phyloP scores from a whole-genome alignment of 1,140 invertebrate species.

The Lordiphosa mommai region DNA sequence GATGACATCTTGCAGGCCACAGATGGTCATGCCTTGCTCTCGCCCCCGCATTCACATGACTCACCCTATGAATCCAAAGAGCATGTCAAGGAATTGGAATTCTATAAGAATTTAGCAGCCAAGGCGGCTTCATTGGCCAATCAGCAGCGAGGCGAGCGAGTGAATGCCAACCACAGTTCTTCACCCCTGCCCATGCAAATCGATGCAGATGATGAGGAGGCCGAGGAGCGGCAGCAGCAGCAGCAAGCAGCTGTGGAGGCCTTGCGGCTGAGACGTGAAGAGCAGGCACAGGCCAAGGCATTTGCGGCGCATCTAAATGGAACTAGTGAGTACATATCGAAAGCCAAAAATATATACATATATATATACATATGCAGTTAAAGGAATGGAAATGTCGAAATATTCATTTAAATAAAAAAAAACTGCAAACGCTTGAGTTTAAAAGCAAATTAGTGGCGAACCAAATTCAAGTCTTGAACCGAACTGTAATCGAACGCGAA shows the following conservation, averaged over 20 bases:
- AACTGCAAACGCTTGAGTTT: too few species aligned
- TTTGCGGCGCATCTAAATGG: slow-evolving; percentile 85
- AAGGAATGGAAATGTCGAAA: slow-evolving; percentile 25
- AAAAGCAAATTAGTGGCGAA: too few species aligned
- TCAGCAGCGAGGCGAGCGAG: slow-evolving; percentile 37
- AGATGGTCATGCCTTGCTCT: slow-evolving; percentile 34
- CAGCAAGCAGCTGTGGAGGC: slow-evolving; percentile 32
- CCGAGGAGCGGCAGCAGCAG: slow-evolving; percentile 29
- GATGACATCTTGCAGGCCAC: slow-evolving; percentile 58
- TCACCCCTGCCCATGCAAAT: slow-evolving; percentile 75
- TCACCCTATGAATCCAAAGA: slow-evolving; percentile 64
- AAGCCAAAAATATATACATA: slow-evolving; percentile 46
- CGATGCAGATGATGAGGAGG: slow-evolving; percentile 54
- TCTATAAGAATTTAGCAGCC: slow-evolving; percentile 72
- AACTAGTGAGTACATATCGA: slow-evolving; percentile 85
- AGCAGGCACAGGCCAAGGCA: slow-evolving; percentile 79
- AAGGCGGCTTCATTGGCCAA: slow-evolving; percentile 70
- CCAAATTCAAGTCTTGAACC: too few species aligned
- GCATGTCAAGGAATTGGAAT: slow-evolving; percentile 73
- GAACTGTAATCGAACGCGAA: too few species aligned
- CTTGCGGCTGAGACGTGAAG: slow-evolving; percentile 59
- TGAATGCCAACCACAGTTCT: background rate
- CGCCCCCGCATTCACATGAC: slow-evolving; percentile 45
- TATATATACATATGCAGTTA: background rate
- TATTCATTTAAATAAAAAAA: too few species aligned